Conservation (phyloP, 2,888 invertebrate species). For the Diploptera punctata region DNA sequence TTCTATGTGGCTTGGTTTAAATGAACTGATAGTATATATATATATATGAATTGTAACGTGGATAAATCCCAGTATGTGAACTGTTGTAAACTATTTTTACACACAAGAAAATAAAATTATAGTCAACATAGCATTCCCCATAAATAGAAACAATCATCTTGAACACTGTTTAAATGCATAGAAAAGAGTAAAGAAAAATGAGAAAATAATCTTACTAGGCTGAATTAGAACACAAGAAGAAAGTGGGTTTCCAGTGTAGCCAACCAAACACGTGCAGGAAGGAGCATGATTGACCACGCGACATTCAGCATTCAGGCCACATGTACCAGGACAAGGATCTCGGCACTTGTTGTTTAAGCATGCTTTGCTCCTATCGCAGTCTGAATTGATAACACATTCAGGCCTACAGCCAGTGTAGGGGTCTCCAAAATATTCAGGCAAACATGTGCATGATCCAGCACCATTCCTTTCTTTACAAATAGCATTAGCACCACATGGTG, state of each 20-base stretch:
- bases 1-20: too few relatives aligned
- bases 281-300: conserved; percentile 52
- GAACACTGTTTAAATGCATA: neutral
- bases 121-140: too few relatives aligned
- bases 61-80: too few relatives aligned
- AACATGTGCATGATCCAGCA: conserved; percentile 49
- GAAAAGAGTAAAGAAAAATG: neutral
- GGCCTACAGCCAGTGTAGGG: conserved; percentile 51
- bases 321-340: conserved; percentile 49
- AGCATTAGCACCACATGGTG: conserved; percentile 75
- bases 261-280: conserved; percentile 43
- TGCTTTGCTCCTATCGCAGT: conserved; percentile 49
- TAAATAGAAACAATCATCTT: neutral
- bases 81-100: too few relatives aligned
- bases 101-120: too few relatives aligned
- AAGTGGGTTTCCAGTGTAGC: conserved; percentile 48
- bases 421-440: conserved; percentile 50
- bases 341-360: conserved; percentile 50
- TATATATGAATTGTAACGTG: too few relatives aligned
- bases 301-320: conserved; percentile 51
- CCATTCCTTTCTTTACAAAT: conserved; percentile 49
- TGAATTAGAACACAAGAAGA: conserved; percentile 47
- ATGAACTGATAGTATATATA: too few relatives aligned
- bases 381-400: conserved; percentile 51
- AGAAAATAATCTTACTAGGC: conserved; percentile 39